Evolutionary conservation across 2,113 vertebrate genomes (phyloP).

Genomic region (Sinosuthora webbiana): DNA sequence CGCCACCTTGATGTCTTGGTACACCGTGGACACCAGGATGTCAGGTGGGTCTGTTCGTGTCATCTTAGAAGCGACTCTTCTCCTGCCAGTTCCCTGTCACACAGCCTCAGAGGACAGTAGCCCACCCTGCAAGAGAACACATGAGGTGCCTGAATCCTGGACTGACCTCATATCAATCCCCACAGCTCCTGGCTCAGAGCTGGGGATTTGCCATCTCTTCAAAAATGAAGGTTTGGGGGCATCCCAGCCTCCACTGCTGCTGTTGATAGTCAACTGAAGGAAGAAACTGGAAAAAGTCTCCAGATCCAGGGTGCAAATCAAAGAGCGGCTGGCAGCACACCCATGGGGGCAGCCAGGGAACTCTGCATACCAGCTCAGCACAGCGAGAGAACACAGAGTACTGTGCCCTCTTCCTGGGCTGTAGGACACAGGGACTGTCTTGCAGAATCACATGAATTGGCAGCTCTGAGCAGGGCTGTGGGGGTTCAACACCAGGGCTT

Average conservation of each 20-base stretch:
- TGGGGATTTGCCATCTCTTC: background rate
- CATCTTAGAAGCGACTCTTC: slow-evolving; percentile 86
- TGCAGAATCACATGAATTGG: background rate
- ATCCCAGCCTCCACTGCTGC: background rate
- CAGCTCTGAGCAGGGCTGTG: background rate
- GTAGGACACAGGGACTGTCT: background rate
- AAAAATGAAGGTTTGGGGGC: background rate
- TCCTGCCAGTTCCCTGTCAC: slow-evolving; percentile 72
- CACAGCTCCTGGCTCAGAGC: background rate
- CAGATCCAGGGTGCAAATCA: background rate
- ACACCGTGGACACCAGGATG: slow-evolving; percentile 91
- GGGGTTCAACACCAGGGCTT: background rate
- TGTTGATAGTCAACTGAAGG: background rate
- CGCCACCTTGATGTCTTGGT: slow-evolving; percentile 86
- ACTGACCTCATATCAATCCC: background rate
- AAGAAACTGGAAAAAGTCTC: background rate
- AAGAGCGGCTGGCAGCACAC: rapidly evolving
- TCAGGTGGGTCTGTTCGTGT: slow-evolving; percentile 96
- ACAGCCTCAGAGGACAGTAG: slow-evolving; percentile 69
- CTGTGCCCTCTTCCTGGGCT: background rate
- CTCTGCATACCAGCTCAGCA: background rate
- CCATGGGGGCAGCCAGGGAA: background rate
- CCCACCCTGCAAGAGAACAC: slow-evolving; percentile 47
- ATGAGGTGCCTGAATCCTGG: background rate
- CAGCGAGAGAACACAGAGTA: background rate